Evolutionary conservation across 2,797 vertebrate species (phyloP).

Genomic region (Saxicola maurus): DNA sequence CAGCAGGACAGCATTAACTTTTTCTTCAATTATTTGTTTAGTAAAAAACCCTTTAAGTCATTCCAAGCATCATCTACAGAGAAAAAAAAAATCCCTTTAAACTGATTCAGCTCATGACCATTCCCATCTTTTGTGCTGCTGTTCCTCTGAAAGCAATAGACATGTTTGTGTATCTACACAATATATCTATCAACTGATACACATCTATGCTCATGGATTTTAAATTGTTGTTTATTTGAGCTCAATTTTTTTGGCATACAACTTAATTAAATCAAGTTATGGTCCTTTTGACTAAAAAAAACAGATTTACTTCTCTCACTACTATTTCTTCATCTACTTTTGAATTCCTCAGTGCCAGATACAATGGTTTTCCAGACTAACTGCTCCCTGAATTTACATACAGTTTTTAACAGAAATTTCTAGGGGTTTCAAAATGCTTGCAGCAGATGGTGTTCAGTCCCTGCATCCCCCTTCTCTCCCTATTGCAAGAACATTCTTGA

Average conservation of each 20-base stretch:
- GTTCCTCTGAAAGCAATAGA: background rate
- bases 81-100: background rate
- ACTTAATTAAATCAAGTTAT: background rate
- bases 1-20: slow-evolving; percentile 20
- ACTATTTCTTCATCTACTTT: background rate
- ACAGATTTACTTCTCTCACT: background rate
- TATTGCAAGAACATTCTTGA: background rate
- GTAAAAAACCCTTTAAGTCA: background rate
- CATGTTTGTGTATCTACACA: accelerated
- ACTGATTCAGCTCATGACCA: background rate
- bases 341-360: background rate
- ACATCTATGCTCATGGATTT: background rate
- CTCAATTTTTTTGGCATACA: background rate
- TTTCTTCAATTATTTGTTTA: background rate
- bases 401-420: background rate
- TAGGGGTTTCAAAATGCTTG: background rate
- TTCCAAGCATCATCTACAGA: background rate
- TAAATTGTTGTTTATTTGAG: background rate
- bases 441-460: background rate
- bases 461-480: background rate
- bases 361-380: background rate
- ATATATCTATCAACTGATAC: accelerated
- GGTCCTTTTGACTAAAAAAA: background rate
- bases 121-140: background rate
- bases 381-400: background rate